Evolutionary conservation across 2,888 invertebrate genomes (phyloP), one percentile per base, ranked within the genome.

Genomic region (Cantharis flavilabris): DNA sequence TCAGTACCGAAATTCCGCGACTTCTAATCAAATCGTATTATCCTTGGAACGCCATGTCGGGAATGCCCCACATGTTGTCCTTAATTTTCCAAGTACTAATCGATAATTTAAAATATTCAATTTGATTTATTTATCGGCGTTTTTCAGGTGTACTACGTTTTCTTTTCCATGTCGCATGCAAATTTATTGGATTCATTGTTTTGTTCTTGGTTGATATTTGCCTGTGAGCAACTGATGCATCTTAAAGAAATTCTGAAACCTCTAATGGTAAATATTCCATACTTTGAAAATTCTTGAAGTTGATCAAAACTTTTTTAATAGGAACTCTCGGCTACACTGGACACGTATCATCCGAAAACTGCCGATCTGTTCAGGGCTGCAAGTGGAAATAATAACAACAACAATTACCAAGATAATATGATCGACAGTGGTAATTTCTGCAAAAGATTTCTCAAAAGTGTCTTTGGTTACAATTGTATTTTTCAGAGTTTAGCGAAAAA

Each of bases 191-290:
- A 96, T 85, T 93, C 94, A 0, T 89, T 96, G 83, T 96, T 96
- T 89, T 96, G 95, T 85, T 95, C 94, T 1, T 96, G 95, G 95
- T 84, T 96, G 81, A 93, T 96, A 77, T 96, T 95, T 84, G 95
- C 96, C 0, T 96, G 96, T 83, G 96, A 96, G 83, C 96, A 96
- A 86, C 89, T 96, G 76, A 94, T 95, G 85, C 96, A 96, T 86
- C 89, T 96, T 62, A 96, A 96, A 86, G 94, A 94, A 69, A 96
- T 96, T 79, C 94, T 96, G 94, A 95, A 95, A 81, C 96, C 96
- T 0, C 88, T 96, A 72, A 96, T 96, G 95, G 88, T 87, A 83
- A 81, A 77, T 23, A 10, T 67, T 67, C 2, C 3, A n/a, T 23
- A 11, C 3, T 23, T n/a, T 2, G 7, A 4, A 49, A 64, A 10